Conservation (phyloP, 2,888 invertebrate genomes). For the Zaprionus obscuricornis region DNA sequence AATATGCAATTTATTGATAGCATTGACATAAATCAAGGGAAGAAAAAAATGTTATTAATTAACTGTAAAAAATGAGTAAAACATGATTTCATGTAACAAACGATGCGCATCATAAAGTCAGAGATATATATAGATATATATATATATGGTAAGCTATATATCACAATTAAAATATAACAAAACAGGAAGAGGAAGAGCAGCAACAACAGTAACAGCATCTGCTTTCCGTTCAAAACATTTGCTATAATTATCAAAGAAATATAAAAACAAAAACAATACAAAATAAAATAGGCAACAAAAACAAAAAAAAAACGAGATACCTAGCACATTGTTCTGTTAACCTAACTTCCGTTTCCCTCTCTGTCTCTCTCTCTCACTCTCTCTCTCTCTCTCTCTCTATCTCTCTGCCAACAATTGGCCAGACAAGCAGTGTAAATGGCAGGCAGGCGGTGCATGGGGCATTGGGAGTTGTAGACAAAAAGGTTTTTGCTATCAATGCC, state of each 20-base stretch:
- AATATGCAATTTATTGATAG: slow-evolving; percentile 32
- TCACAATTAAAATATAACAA: slow-evolving; percentile 32
- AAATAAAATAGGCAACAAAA: too few relatives aligned
- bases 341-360: background rate
- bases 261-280: too few relatives aligned
- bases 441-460: slow-evolving; percentile 14
- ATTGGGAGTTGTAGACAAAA: slow-evolving; percentile 58
- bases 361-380: background rate
- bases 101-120: too few relatives aligned
- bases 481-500: slow-evolving; percentile 46
- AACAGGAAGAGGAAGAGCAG: background rate
- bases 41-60: slow-evolving; percentile 44
- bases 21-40: slow-evolving; percentile 47
- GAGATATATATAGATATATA: too few relatives aligned
- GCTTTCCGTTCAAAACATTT: slow-evolving; percentile 23
- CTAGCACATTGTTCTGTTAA: background rate
- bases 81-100: slow-evolving; percentile 1
- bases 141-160: too few relatives aligned
- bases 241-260: slow-evolving; percentile 36
- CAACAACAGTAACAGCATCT: background rate
- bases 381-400: accelerated
- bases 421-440: slow-evolving; percentile 30
- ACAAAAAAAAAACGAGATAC: too few relatives aligned
- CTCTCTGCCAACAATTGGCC: slow-evolving; percentile 45
- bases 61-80: slow-evolving; percentile 16